These are phyloP conservation scores for Halcyon smyrnensis DNA, from an alignment of 2,797 vertebrate genomes.

Conservation along the genomic window DNA sequence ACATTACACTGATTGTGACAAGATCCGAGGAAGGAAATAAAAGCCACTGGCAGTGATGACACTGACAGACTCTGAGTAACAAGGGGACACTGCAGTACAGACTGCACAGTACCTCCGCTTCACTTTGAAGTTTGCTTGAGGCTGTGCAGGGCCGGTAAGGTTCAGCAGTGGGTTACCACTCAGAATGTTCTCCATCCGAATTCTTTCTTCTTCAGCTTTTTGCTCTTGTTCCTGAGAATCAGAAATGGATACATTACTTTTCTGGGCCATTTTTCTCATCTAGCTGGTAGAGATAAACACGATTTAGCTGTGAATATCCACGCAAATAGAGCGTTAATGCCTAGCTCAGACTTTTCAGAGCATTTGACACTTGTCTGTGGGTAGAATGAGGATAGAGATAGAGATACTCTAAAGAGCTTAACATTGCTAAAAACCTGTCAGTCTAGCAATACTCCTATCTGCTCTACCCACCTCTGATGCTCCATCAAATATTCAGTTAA, in stretches of 20 bases:
- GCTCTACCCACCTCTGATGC: background rate
- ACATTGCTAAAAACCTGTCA: background rate
- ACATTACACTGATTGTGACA: background rate
- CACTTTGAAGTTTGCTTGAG: slow-evolving; percentile 89
- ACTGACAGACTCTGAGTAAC: background rate
- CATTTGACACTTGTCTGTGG: background rate
- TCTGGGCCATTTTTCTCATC: background rate
- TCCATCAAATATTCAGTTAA: background rate
- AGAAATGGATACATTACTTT: background rate
- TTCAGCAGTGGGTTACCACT: slow-evolving; percentile 97
- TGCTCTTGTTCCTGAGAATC: slow-evolving; percentile 91
- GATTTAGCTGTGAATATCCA: background rate
- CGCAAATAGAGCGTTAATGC: background rate
- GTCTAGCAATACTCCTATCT: background rate
- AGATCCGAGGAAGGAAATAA: background rate
- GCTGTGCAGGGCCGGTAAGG: slow-evolving; percentile 88
- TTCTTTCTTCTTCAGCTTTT: slow-evolving; percentile 97
- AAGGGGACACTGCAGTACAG: too few species aligned
- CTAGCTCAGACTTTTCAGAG: background rate
- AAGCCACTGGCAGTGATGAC: background rate
- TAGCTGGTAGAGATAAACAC: background rate
- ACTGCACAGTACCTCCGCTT: slow-evolving; percentile 91
- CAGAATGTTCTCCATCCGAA: slow-evolving; percentile 98
- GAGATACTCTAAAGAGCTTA: background rate
- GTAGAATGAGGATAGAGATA: background rate